Conservation (phyloP, 2,888 invertebrate genomes). For the Nematopogon swammerdamellus region DNA sequence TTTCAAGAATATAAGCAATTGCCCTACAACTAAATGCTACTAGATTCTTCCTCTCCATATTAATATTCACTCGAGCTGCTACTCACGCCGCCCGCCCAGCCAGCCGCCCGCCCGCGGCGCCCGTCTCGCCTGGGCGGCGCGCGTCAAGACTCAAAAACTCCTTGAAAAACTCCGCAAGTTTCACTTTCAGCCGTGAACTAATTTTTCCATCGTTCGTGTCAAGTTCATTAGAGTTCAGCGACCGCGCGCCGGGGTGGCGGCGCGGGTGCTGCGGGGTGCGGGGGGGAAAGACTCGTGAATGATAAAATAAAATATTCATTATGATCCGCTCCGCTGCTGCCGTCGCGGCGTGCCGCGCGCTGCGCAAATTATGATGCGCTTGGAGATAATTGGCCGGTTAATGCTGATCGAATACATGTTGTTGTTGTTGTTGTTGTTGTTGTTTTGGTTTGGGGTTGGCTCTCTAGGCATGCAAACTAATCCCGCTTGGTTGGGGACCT, state of each 20-base stretch:
- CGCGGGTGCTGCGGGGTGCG: conserved; percentile 4
- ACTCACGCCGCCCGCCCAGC: conserved; percentile 4
- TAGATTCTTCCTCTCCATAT: no score
- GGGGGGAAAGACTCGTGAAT: conserved; percentile 23
- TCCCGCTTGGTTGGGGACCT: no score
- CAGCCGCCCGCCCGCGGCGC: conserved; percentile 9
- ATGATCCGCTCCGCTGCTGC: conserved; percentile 30
- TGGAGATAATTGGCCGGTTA: conserved; percentile 8
- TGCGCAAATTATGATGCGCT: conserved; percentile 10
- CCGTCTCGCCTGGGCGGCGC: conserved; percentile 6
- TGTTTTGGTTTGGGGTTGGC: no score
- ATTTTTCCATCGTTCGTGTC: conserved; percentile 51
- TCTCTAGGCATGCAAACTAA: no score
- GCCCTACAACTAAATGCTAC: no score
- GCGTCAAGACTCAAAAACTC: conserved; percentile 31
- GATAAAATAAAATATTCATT: conserved; percentile 58
- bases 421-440: no score
- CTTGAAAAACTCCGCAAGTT: conserved; percentile 42
- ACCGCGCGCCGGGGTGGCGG: conserved; percentile 9
- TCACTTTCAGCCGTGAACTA: conserved; percentile 56
- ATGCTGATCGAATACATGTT: no score
- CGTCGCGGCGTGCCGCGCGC: conserved; percentile 36
- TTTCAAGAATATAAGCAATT: no score
- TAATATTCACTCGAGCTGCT: no score
- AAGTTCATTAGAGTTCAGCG: conserved; percentile 43